Evolutionary conservation across 2,888 invertebrate species (phyloP), one percentile per base, ranked within the genome.

Genomic region (Onchidella celtica): DNA sequence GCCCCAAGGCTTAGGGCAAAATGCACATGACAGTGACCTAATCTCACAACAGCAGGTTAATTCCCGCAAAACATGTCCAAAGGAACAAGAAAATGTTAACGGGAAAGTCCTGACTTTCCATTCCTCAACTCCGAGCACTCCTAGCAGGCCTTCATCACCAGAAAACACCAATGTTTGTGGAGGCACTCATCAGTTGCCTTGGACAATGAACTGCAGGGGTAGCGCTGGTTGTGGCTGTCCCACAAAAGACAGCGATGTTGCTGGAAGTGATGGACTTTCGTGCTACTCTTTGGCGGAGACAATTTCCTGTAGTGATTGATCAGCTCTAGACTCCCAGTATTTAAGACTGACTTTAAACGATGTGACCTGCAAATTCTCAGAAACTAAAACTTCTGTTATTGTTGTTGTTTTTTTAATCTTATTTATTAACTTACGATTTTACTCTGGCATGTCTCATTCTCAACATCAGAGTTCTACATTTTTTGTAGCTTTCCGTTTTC

Each of bases 211-310:
- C 3, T 29, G 32, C 32, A 24, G 66, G 24, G 32, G 3, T 24
- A 14, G 6, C 69, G 14, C n/a, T 14, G 40, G 6, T 24, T 9
- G 2, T 17, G 21, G 69, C 21, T 14, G 14, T 38, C 38, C 6
- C 21, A 40, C 11, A 14, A 40, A 38, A 9, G 40, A 69, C 69
- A 40, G n/a, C 3, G 24, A 29, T 24, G 32, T n/a, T 3, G 47
- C 17, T 47, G 61, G 61, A 6, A 61, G 61, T 61, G 36, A 36
- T 68, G 36, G 59, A 3, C 1, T 73, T 9, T 73, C 73, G 4
- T 57, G 11, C 14, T 73, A 59, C n/a, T 73, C 73, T 32, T 36
- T 73, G 9, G 73, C 73, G 3, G 73, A 73, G 61, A 73, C 73
- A 21, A 34, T 73, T 34, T 73, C 73, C 11, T 73, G 61, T 32